Evolutionary conservation across 2,113 vertebrate species (phyloP).

Genomic region (Butorides virescens): DNA sequence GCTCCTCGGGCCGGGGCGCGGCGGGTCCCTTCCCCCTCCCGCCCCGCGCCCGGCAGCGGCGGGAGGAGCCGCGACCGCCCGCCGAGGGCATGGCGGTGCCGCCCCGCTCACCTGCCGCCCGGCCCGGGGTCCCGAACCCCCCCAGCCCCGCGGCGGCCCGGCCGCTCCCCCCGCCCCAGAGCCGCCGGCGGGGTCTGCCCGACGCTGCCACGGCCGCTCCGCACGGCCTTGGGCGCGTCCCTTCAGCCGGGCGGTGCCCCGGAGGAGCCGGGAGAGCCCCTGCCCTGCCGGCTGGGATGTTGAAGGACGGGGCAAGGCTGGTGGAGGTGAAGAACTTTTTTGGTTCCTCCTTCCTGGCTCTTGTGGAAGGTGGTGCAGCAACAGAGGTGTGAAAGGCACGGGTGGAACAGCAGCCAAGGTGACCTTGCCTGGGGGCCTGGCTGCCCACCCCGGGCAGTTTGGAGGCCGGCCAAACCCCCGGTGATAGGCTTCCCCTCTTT

Average conservation of each 20-base stretch:
- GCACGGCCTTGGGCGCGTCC: background rate
- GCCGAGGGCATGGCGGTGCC: background rate
- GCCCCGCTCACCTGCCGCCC: background rate
- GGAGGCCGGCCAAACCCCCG: background rate
- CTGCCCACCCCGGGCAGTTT: background rate
- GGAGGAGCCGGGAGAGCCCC: background rate
- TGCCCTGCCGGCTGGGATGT: background rate
- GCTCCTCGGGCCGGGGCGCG: too few species aligned
- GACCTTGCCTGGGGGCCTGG: constrained; percentile 41
- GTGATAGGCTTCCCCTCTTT: constrained; percentile 47
- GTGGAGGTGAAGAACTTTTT: background rate
- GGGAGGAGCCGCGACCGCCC: background rate
- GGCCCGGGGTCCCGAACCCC: background rate
- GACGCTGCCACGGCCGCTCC: background rate
- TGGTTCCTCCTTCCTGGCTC: background rate
- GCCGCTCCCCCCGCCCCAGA: background rate
- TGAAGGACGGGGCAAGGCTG: background rate
- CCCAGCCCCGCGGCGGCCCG: background rate
- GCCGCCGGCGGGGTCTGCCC: background rate
- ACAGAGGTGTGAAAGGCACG: background rate
- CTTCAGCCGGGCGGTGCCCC: background rate
- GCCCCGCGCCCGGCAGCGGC: background rate
- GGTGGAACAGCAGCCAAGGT: constrained; percentile 38
- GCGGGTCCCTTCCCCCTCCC: background rate
- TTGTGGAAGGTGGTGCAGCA: background rate